Evolutionary conservation across 2,888 invertebrate species (phyloP), one percentile per base, ranked within the genome.

Genomic region (Fragum fragum): DNA sequence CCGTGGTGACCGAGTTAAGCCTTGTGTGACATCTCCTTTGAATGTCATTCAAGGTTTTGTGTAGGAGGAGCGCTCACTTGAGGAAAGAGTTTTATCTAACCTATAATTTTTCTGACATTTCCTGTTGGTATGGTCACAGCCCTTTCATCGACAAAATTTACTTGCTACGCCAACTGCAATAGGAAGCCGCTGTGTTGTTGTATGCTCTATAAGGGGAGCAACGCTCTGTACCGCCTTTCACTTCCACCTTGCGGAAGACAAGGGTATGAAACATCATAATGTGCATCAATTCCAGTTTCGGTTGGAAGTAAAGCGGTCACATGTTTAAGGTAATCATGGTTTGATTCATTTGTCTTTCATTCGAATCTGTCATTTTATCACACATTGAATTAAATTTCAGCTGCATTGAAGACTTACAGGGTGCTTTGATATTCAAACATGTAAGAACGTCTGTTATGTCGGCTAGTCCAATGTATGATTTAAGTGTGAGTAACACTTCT

Each of bases 341-440:
- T n/a, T 29, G 23, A 32, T 32, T 21, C 53, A 69, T 28, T 23
- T 69, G 69, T 14, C 47, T 47, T 16, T 47, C 47, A 47, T 47
- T 47, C 7, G 14, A 16, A 3, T 3, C 9, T 36, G 36, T 69
- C 52, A 47, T 61, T 61, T 61, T 61, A 18, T 61, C 32, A 21
- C 71, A 53, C 18, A 71, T 0, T n/a, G 28, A 5, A 32, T 55
- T 71, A 21, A 53, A 71, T 32, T 72, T 72, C n/a, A 7, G 55
- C 42, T 59, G 72, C 57, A 57, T 57, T 28, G 29, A 14, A 36
- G 26, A 47, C 23, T 28, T 59, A 18, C 42, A 61, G 23, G 73
- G 61, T 26, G 73, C 39, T 59, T 61, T 42, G 7, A 73, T 73
- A 21, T 73, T 61, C 23, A 73, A 61, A 23, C 61, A 73, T 7